A percentile compares a stretch with the other conserved stretches of the same genome.
phyloP scores from a whole-genome alignment of 2,888 invertebrate genomes.

The Pilophorus perplexus region DNA sequence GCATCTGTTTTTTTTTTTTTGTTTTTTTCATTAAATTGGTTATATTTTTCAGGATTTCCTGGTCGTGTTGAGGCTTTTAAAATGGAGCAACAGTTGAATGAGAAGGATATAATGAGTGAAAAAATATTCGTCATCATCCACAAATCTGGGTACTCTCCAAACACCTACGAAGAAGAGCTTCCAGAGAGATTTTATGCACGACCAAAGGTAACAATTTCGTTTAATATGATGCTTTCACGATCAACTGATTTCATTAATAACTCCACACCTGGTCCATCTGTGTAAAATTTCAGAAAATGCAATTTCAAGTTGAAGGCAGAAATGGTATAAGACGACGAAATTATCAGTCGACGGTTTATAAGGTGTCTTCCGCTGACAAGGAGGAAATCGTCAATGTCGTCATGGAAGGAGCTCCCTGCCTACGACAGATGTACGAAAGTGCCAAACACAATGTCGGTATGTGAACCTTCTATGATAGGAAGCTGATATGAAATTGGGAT shows the following conservation, averaged over 20 bases:
- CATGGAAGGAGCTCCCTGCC: constrained; percentile 28
- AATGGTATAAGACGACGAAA: constrained; percentile 16
- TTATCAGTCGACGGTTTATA: constrained; percentile 27
- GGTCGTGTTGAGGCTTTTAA: constrained; percentile 3
- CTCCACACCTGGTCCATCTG: no score
- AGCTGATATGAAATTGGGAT: no score
- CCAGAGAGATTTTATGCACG: background rate
- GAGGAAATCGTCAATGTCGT: constrained; percentile 6
- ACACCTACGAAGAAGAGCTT: constrained; percentile 12
- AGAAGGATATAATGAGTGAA: background rate
- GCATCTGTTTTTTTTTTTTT: background rate
- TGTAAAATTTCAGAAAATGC: constrained; percentile 32
- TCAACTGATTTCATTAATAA: no score
- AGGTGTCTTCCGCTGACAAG: background rate
- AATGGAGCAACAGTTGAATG: background rate
- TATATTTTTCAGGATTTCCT: constrained; percentile 14
- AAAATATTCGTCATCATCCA: constrained; percentile 25
- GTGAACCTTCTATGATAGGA: no score
- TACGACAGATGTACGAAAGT: constrained; percentile 30
- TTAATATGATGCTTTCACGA: no score
- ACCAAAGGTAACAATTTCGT: no score
- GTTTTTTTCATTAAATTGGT: no score
- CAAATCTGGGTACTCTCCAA: constrained; percentile 25
- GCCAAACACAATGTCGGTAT: constrained; percentile 1
- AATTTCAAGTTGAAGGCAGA: constrained; percentile 25